Conservation (phyloP, 2,797 vertebrate genomes). For the Chaetodon trifasciatus region DNA sequence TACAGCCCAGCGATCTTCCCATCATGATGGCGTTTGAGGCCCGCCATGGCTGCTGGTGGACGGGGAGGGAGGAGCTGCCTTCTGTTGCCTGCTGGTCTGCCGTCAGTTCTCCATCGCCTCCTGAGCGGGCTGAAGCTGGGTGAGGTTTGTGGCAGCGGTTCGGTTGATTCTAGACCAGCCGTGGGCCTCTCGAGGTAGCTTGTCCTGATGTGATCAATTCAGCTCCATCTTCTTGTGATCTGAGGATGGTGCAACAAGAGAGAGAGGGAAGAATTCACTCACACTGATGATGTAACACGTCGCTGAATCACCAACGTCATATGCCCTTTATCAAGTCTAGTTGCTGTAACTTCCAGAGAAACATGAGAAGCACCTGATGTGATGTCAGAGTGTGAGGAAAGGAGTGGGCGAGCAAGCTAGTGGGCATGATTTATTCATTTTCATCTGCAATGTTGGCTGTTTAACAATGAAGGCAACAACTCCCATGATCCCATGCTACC, state of each 20-base stretch:
- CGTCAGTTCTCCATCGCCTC: constrained; percentile 74
- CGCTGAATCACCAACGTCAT: neutral
- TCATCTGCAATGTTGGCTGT: no score
- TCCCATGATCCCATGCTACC: no score
- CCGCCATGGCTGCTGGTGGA: constrained; percentile 88
- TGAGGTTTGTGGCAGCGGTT: constrained; percentile 1
- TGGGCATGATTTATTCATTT: no score
- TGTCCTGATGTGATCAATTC: constrained; percentile 28
- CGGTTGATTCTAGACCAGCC: neutral
- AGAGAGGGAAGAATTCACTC: neutral
- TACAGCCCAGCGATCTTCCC: constrained; percentile 99
- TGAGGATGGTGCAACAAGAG: constrained; percentile 15
- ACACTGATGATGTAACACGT: neutral
- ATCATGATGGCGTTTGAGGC: constrained; percentile 96
- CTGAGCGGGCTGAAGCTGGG: neutral
- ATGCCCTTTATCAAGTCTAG: no score
- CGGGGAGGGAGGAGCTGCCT: constrained; percentile 36
- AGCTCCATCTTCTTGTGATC: constrained; percentile 40
- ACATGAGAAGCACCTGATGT: no score
- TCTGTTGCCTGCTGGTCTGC: constrained; percentile 39
- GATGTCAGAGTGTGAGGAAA: no score
- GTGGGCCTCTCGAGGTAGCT: neutral
- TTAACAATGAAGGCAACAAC: no score
- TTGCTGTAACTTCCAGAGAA: no score
- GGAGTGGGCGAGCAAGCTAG: no score